Evolutionary conservation across 2,797 vertebrate species (phyloP).

Genomic region (Hippocampus kuda): DNA sequence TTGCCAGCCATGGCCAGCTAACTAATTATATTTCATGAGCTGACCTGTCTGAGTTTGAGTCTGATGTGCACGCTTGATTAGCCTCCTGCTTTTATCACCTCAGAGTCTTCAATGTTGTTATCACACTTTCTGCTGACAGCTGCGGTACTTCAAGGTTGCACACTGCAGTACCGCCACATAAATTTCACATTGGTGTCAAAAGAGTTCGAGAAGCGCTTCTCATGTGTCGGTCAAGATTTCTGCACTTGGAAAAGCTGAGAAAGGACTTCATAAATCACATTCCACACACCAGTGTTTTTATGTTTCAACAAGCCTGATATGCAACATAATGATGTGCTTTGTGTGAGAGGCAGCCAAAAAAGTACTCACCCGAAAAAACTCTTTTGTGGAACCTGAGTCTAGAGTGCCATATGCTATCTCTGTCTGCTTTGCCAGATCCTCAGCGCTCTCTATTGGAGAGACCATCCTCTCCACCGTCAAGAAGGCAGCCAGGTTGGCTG

Average conservation of each 20-base stretch:
- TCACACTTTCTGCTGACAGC: constrained; percentile 63
- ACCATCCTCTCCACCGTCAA: constrained; percentile 99
- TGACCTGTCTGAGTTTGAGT: constrained; percentile 62
- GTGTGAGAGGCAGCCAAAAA: constrained; percentile 5
- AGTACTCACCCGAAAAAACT: constrained; percentile 98
- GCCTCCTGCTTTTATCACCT: constrained; percentile 66
- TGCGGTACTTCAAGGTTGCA: constrained; percentile 56
- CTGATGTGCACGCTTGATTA: constrained; percentile 64
- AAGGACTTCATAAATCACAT: constrained; percentile 37
- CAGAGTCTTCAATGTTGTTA: constrained; percentile 56
- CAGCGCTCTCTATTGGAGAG: constrained; percentile 97
- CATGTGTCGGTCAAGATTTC: constrained; percentile 40
- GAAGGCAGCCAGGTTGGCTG: constrained; percentile 99
- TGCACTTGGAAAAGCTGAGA: constrained; percentile 19
- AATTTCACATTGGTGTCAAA: constrained; percentile 49
- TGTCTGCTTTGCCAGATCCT: constrained; percentile 98
- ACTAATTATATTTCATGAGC: constrained; percentile 69
- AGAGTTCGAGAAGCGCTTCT: constrained; percentile 50
- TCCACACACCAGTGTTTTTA: constrained; percentile 12
- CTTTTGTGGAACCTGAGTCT: constrained; percentile 99
- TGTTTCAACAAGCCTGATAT: constrained; percentile 9
- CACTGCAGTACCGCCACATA: constrained; percentile 50
- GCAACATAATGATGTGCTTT: neutral
- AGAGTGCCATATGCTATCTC: constrained; percentile 99
- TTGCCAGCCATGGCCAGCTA: constrained; percentile 56